Percentiles rank a stretch among this genome's conserved stretches.
Evolutionary conservation across 92 coral and sea anemone genomes (phyloP).

Genomic region (Epizoanthus ramosus): DNA sequence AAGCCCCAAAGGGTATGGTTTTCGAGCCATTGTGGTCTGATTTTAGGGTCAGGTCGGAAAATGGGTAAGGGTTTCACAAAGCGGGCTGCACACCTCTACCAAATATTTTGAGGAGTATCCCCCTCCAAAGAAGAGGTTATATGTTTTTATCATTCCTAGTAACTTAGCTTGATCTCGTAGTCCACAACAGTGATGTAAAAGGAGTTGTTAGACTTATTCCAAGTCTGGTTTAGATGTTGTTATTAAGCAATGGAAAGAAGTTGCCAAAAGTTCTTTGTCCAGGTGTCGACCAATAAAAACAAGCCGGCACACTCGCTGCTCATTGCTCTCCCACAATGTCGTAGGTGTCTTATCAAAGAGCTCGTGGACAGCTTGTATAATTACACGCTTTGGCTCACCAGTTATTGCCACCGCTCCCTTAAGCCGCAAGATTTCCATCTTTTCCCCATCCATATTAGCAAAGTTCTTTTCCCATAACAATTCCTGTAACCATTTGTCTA

Average conservation of each 20-base stretch:
- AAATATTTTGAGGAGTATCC: too few species aligned
- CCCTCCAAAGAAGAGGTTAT: too few species aligned
- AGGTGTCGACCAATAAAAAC: conserved; percentile 73
- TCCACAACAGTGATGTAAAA: too few species aligned
- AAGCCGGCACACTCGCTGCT: conserved; percentile 65
- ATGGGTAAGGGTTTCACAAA: too few species aligned
- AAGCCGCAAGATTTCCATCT: conserved; percentile 76
- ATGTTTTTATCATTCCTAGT: too few species aligned
- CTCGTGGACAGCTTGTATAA: conserved; percentile 86
- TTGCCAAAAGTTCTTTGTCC: conserved; percentile 34
- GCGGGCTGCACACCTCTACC: too few species aligned
- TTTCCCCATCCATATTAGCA: conserved; percentile 48
- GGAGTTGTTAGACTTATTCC: background rate
- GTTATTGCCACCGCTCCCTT: conserved; percentile 68
- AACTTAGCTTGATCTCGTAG: too few species aligned
- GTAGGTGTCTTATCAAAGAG: conserved; percentile 78
- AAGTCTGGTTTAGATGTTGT: background rate
- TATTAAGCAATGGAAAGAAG: conserved; percentile 45
- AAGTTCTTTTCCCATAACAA: conserved; percentile 76
- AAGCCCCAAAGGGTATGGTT: too few species aligned
- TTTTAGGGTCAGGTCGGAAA: too few species aligned
- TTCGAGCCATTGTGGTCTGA: too few species aligned
- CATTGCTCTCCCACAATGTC: conserved; percentile 56
- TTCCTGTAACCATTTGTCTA: conserved; percentile 84
- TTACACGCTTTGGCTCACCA: conserved; percentile 58